phyloP scores from a whole-genome alignment of 2,797 vertebrate genomes.

The Sitta carolinensis region DNA sequence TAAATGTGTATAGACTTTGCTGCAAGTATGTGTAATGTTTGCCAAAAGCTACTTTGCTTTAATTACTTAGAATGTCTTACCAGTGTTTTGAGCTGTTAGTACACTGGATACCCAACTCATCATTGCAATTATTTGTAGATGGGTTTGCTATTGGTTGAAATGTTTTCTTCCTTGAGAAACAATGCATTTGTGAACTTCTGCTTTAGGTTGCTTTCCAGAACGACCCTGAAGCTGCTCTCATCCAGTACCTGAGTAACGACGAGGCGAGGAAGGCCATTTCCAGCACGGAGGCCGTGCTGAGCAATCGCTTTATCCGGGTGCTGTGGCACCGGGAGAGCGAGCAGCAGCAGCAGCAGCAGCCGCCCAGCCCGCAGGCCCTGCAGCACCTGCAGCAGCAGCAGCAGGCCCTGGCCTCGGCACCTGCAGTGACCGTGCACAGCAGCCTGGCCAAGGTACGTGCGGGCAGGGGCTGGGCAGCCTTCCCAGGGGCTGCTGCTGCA shows the following conservation, averaged over 20 bases:
- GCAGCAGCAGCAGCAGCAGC: slow-evolving; percentile 75
- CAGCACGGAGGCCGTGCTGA: slow-evolving; percentile 92
- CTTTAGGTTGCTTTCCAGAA: slow-evolving; percentile 92
- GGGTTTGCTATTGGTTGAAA: neutral
- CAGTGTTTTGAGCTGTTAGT: neutral
- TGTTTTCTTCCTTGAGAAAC: neutral
- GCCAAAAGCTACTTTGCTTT: neutral
- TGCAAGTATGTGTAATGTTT: neutral
- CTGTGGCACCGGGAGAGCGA: slow-evolving; percentile 92
- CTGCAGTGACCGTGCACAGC: slow-evolving; percentile 64
- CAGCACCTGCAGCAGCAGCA: slow-evolving; percentile 76
- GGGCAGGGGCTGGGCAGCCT: rapidly evolving
- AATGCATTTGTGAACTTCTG: neutral
- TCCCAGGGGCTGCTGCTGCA: neutral
- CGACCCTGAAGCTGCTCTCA: slow-evolving; percentile 92
- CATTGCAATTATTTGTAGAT: neutral
- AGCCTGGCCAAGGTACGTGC: slow-evolving; percentile 73
- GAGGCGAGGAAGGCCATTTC: slow-evolving; percentile 94
- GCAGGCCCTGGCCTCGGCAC: slow-evolving; percentile 47
- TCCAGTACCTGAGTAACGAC: slow-evolving; percentile 92
- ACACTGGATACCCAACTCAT: neutral
- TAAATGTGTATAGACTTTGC: neutral
- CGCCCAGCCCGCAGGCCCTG: slow-evolving; percentile 41
- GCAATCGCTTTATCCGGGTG: slow-evolving; percentile 95
- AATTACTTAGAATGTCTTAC: neutral